Base-by-base conservation (phyloP, 2,888 invertebrate genomes). In the Diaprepes abbreviatus region DNA sequence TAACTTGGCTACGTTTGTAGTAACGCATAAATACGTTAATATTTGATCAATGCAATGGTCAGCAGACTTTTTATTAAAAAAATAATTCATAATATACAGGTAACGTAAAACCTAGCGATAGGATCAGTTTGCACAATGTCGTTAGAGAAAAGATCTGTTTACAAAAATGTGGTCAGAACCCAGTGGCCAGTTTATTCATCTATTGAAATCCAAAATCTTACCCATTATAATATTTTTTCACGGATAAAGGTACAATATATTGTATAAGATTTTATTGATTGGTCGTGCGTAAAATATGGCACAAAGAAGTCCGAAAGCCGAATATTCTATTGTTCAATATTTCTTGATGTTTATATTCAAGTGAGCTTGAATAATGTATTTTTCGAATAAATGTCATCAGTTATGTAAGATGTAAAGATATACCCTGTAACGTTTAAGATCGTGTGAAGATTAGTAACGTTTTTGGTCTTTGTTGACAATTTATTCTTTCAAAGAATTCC, bases 321-420 rank as follows among this genome's bases (percentile, higher is more conserved):
- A 70, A 62, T 72, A 59, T 36, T 54, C 72, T 66, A 50, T 76
- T 76, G 74, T 76, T 50, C 48, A 21, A 24, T 14, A 24, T 66
- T 55, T 64, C 63, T 67, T 70, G 73, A 75, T 73, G 67, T 73
- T 74, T 72, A 70, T 68, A 74, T 74, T 76, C 76, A 75, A 76
- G 75, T 76, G 76, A 72, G 72, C 68, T 73, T 74, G 74, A 76
- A 76, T 75, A 76, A 76, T 76, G 69, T 69, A 57, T 67, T 71
- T 73, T 72, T 70, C 73, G 72, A 70, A 63, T 66, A 62, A 75
- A 75, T 73, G 76, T 76, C 76, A 73, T 74, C 75, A 71, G 73
- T 73, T 73, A 72, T 76, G 75, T 76, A 74, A 73, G 74, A 70
- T 71, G 65, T 31, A 43, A 68, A 72, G 71, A 67, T 67, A 67